Conservation (phyloP, 2,797 vertebrate species). For the Jordanella pulchra region DNA sequence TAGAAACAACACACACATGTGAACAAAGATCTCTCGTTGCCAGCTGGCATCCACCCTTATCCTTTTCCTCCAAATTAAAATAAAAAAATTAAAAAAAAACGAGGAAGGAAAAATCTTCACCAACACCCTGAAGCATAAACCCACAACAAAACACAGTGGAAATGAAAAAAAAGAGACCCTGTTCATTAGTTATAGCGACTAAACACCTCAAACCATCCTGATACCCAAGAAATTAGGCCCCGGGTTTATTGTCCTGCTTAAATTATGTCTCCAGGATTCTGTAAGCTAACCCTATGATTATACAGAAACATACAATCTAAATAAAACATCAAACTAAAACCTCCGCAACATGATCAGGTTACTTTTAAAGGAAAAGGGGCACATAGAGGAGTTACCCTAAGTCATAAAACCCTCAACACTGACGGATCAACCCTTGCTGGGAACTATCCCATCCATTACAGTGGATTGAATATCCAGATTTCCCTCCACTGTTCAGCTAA, state of each 20-base stretch:
- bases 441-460: slow-evolving; percentile 26
- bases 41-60: slow-evolving; percentile 64
- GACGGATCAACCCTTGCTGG: slow-evolving; percentile 27
- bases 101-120: not conserved
- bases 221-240: slow-evolving; percentile 2
- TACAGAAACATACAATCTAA: slow-evolving; percentile 26
- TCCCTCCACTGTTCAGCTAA: slow-evolving; percentile 39
- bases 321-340: slow-evolving; percentile 29
- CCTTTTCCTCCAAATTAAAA: slow-evolving; percentile 22
- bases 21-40: slow-evolving; percentile 50
- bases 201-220: slow-evolving; percentile 24
- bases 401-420: slow-evolving; percentile 19
- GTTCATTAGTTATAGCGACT: slow-evolving; percentile 34
- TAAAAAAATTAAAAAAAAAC: slow-evolving; percentile 9
- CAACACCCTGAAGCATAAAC: slow-evolving; percentile 28
- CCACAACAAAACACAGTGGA: slow-evolving; percentile 18
- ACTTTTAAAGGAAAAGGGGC: slow-evolving; percentile 31
- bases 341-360: slow-evolving; percentile 19
- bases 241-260: slow-evolving; percentile 8
- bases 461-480: slow-evolving; percentile 46
- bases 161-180: slow-evolving; percentile 13
- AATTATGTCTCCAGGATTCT: slow-evolving; percentile 17
- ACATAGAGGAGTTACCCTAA: slow-evolving; percentile 10
- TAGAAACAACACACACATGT: slow-evolving; percentile 71
- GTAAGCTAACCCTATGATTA: slow-evolving; percentile 29